These are phyloP conservation scores for Eonycteris spelaea DNA, from an alignment of 2,113 vertebrate genomes.

Conservation along the genomic window DNA sequence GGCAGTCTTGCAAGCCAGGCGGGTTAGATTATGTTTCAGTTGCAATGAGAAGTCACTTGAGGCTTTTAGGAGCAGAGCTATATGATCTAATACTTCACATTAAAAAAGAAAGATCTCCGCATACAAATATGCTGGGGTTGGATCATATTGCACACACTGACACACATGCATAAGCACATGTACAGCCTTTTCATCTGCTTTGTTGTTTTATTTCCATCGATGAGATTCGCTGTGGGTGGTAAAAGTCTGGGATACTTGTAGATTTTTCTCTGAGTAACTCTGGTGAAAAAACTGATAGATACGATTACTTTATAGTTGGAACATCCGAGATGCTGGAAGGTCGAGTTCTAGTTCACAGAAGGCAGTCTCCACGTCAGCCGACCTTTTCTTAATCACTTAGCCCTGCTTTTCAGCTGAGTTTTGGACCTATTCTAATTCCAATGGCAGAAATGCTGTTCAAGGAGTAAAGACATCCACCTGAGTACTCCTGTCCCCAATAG, in stretches of 20 bases:
- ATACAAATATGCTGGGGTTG: neutral
- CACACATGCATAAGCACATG: rapidly evolving
- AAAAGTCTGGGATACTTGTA: neutral
- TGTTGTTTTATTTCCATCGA: neutral
- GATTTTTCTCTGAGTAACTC: neutral
- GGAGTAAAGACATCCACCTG: neutral
- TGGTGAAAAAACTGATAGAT: neutral
- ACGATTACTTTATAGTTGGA: neutral
- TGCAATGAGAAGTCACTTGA: neutral
- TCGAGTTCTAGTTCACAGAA: neutral
- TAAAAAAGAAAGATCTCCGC: neutral
- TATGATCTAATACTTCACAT: neutral
- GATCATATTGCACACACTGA: neutral
- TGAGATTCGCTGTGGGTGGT: neutral
- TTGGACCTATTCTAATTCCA: neutral
- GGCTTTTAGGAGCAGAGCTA: neutral
- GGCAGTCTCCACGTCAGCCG: no score
- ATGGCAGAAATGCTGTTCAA: neutral
- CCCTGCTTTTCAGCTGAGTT: neutral
- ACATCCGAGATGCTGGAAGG: neutral
- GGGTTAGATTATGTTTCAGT: neutral
- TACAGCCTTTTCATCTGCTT: neutral
- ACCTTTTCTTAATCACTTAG: neutral
- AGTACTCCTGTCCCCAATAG: neutral
- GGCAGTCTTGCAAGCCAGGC: neutral